Evolutionary conservation across 2,888 invertebrate species (phyloP), one percentile per base, ranked within the genome.

Genomic region (Nomada ruficornis): DNA sequence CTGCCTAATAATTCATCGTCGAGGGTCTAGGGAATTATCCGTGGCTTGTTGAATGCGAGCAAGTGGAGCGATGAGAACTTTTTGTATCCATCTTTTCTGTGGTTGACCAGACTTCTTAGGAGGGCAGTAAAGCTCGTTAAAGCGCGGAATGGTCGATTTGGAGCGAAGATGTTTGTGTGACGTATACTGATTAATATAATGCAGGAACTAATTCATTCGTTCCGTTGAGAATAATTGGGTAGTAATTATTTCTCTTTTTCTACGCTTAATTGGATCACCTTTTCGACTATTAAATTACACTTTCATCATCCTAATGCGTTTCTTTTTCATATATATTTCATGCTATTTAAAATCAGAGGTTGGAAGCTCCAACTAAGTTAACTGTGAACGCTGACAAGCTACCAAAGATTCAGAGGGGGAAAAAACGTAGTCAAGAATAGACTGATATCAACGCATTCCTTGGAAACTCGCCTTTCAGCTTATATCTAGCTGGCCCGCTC

Each of bases 1-100:
- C 89, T 88, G 86, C 88, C 89, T 87, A 84, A 88, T 85, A 83
- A 85, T 81, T 84, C 82, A 88, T 87, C 84, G 85, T 84, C 84
- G 80, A 83, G 67, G 74, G 67, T 72, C 4, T 44, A 69, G 64
- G 60, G 74, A 78, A 85, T 83, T 82, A 86, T 87, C 60, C 80
- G 20, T 59, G 55, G 76, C 23, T 67, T 77, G 29, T 72, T 44
- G 59, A 76, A 63, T 82, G 76, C 73, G 80, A 85, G 80, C 59
- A 44, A 13, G 44, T 44, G 60, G 63, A 55, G 59, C 36, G 54
- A 81, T 72, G 20, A 29, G 26, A 74, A 62, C 29, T 52, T 60
- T 72, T 84, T 78, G 84, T 72, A 26, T 79, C 74, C 73, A 65
- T 68, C 70, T 59, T 29, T 29, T 77, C 69, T 81, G 67, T 23